Percentiles rank a stretch among this genome's conserved stretches.
Evolutionary conservation across 2,888 invertebrate genomes (phyloP).

Genomic region (Drosophila antonietae): DNA sequence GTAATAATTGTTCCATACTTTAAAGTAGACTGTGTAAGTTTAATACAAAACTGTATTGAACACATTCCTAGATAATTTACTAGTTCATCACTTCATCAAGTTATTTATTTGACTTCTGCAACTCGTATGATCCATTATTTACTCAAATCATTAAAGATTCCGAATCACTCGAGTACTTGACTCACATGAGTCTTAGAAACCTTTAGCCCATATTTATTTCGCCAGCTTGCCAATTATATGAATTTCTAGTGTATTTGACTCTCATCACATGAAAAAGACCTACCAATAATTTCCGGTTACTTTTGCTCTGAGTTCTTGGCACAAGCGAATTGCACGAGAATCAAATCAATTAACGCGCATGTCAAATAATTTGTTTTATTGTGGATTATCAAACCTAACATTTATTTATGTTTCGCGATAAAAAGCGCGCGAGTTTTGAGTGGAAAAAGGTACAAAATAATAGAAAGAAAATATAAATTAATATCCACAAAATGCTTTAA

Average conservation of each 20-base stretch:
- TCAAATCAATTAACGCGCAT: constrained; percentile 70
- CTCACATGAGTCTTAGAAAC: too few relatives aligned
- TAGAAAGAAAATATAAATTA: constrained; percentile 15
- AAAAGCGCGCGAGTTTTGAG: constrained; percentile 8
- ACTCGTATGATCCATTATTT: too few relatives aligned
- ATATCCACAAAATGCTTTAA: constrained; percentile 23
- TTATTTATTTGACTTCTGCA: too few relatives aligned
- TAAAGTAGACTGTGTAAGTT: too few relatives aligned
- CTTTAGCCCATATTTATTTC: too few relatives aligned
- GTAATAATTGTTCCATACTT: too few relatives aligned
- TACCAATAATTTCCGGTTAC: constrained; percentile 7
- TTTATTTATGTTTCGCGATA: constrained; percentile 50
- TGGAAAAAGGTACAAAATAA: constrained; percentile 8
- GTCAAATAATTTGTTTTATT: constrained; percentile 70
- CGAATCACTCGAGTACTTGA: too few relatives aligned
- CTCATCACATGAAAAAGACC: constrained; percentile 15
- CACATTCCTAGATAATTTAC: too few relatives aligned
- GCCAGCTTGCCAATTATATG: too few relatives aligned
- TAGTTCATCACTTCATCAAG: too few relatives aligned
- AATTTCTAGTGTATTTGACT: constrained; percentile 21
- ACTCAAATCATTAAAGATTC: too few relatives aligned
- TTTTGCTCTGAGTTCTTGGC: constrained; percentile 9
- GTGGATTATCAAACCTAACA: constrained; percentile 61
- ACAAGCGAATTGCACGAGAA: constrained; percentile 61
- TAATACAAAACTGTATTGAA: too few relatives aligned